A percentile compares a stretch with the other conserved stretches of the same genome.
phyloP scores from a whole-genome alignment of 2,888 invertebrate species.

The Chalcis sispes region DNA sequence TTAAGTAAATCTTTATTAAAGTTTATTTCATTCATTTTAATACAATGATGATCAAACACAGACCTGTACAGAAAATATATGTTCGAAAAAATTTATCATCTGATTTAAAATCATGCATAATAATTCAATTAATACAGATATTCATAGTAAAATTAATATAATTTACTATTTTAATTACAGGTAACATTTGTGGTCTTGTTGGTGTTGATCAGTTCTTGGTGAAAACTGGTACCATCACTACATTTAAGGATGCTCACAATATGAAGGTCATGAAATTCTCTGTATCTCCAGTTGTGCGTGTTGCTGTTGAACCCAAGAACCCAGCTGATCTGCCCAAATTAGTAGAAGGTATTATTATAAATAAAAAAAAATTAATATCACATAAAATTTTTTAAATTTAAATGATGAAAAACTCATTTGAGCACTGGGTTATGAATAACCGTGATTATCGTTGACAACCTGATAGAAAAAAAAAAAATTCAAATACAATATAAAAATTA shows the following conservation, averaged over 20 bases:
- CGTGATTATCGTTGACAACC: constrained; percentile 71
- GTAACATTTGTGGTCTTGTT: constrained; percentile 99
- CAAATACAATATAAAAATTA: background rate
- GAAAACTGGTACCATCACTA: constrained; percentile 99
- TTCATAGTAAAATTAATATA: background rate
- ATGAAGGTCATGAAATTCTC: constrained; percentile 99
- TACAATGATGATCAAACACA: constrained; percentile 69
- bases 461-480: constrained; percentile 60
- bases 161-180: constrained; percentile 67
- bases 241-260: constrained; percentile 99
- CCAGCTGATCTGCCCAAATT: constrained; percentile 99
- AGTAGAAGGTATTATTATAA: constrained; percentile 84
- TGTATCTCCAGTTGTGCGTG: constrained; percentile 99
- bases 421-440: constrained; percentile 75
- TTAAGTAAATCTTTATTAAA: background rate
- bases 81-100: constrained; percentile 32
- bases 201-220: constrained; percentile 99
- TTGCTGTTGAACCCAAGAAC: constrained; percentile 99
- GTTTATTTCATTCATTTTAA: constrained; percentile 15
- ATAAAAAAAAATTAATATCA: constrained; percentile 9
- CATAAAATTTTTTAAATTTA: constrained; percentile 5
- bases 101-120: background rate
- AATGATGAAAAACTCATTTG: constrained; percentile 69
- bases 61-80: constrained; percentile 68
- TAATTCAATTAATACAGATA: constrained; percentile 14